These are phyloP conservation scores for Psilanteris sp. DNA, from an alignment of 1,140 invertebrate genomes.

Conservation along the genomic window DNA sequence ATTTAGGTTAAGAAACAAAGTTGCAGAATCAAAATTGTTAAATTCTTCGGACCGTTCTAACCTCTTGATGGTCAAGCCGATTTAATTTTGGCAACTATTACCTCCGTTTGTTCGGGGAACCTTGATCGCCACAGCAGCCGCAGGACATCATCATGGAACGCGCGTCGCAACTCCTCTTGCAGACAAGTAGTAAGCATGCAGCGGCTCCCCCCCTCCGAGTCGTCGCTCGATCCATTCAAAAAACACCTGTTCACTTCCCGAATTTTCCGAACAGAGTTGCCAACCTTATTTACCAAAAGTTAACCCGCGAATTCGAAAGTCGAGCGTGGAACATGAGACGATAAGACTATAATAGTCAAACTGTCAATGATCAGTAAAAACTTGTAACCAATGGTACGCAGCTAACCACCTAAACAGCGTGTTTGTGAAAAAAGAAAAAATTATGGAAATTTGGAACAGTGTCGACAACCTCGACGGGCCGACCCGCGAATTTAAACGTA, in stretches of 20 bases:
- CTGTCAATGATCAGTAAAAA: neutral
- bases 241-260: constrained; percentile 84
- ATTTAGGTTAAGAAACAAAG: constrained; percentile 18
- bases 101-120: constrained; percentile 1
- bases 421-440: neutral
- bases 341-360: neutral
- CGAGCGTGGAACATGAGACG: neutral
- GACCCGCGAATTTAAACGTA: constrained; percentile 34
- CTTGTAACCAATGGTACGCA: neutral
- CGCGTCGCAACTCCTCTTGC: constrained; percentile 24
- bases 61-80: neutral
- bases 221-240: constrained; percentile 80
- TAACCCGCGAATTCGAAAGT: constrained; percentile 30
- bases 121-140: constrained; percentile 3
- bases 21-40: too few species aligned
- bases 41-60: too few species aligned
- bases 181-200: constrained; percentile 19
- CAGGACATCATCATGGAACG: constrained; percentile 26
- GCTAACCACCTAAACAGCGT: too few species aligned
- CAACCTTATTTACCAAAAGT: constrained; percentile 74
- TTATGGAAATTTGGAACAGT: constrained; percentile 4
- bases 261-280: constrained; percentile 83
- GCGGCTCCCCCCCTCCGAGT: constrained; percentile 19
- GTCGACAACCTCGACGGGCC: constrained; percentile 9
- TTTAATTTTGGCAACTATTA: constrained; percentile 3